phyloP scores from a whole-genome alignment of 2,113 vertebrate species.

The Thalassoma bifasciatum region DNA sequence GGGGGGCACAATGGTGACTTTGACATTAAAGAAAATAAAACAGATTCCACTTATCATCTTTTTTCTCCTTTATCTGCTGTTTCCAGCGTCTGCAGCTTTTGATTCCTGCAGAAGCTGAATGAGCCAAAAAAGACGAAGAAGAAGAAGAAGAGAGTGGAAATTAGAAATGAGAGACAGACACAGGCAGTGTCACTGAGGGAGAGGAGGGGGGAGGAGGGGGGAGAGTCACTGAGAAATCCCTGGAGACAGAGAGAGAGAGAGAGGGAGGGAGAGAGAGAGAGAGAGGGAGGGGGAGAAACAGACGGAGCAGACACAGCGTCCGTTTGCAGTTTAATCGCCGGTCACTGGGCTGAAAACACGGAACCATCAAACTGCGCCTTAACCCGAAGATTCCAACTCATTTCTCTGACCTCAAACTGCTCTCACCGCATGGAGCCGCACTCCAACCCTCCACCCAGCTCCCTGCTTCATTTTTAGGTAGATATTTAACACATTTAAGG shows the following conservation, averaged over 20 bases:
- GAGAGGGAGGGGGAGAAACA: background rate
- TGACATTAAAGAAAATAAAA: too few relatives aligned
- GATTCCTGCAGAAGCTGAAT: too few relatives aligned
- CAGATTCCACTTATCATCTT: too few relatives aligned
- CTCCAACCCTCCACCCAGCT: background rate
- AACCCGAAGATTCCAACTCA: conserved; percentile 57
- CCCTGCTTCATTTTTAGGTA: background rate
- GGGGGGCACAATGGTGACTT: too few relatives aligned
- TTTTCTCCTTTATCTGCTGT: too few relatives aligned
- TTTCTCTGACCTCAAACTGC: conserved; percentile 16
- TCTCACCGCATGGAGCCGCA: conserved; percentile 8
- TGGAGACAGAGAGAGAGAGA: background rate
- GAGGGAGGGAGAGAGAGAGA: too few relatives aligned
- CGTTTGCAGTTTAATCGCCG: conserved; percentile 69
- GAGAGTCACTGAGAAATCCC: conserved; percentile 10
- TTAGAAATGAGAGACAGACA: conserved; percentile 43
- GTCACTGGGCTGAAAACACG: conserved; percentile 74
- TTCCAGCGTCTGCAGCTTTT: background rate
- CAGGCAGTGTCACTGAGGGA: conserved; percentile 5
- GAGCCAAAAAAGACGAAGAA: too few relatives aligned
- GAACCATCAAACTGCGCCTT: conserved; percentile 13
- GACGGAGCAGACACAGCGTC: conserved; percentile 37
- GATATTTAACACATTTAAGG: background rate
- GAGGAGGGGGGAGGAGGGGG: background rate
- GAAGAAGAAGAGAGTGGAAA: conserved; percentile 69